phyloP scores from a whole-genome alignment of 2,888 invertebrate species.

The Ectemnius continuus region DNA sequence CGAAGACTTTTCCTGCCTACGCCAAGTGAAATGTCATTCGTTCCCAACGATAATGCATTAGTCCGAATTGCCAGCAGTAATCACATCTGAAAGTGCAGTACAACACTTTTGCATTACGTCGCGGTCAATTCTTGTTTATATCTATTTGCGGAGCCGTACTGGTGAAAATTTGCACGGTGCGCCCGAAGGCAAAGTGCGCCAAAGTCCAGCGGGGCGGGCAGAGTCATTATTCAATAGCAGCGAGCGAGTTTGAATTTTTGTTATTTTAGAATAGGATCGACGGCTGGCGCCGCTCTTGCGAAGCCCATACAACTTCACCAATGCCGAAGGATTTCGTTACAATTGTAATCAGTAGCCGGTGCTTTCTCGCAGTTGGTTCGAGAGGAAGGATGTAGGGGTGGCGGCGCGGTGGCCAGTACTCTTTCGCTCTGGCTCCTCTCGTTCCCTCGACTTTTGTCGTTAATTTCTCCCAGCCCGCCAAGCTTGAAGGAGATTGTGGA shows the following conservation, averaged over 20 bases:
- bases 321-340: conserved; percentile 11
- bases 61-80: conserved; percentile 16
- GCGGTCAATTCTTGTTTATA: too few relatives aligned
- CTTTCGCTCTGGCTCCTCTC: neutral
- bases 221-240: too few relatives aligned
- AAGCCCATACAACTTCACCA: conserved; percentile 8
- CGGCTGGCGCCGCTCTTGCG: neutral
- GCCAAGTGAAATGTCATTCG: conserved; percentile 52
- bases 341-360: conserved; percentile 15
- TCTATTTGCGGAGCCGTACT: too few relatives aligned
- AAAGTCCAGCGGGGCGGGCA: too few relatives aligned
- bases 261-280: too few relatives aligned
- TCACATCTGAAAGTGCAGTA: too few relatives aligned
- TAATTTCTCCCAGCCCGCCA: conserved; percentile 67
- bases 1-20: conserved; percentile 56
- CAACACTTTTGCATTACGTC: too few relatives aligned
- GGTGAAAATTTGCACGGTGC: too few relatives aligned
- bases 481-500: conserved; percentile 70
- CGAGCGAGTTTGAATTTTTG: too few relatives aligned
- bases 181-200: too few relatives aligned
- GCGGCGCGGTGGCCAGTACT: neutral
- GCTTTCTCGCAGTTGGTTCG: conserved; percentile 30
- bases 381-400: neutral
- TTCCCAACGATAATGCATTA: conserved; percentile 21
- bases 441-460: conserved; percentile 34